A percentile compares a stretch with the other conserved stretches of the same genome.
Evolutionary conservation across 2,113 vertebrate species (phyloP).

Genomic region (Neotragus pygmaeus): DNA sequence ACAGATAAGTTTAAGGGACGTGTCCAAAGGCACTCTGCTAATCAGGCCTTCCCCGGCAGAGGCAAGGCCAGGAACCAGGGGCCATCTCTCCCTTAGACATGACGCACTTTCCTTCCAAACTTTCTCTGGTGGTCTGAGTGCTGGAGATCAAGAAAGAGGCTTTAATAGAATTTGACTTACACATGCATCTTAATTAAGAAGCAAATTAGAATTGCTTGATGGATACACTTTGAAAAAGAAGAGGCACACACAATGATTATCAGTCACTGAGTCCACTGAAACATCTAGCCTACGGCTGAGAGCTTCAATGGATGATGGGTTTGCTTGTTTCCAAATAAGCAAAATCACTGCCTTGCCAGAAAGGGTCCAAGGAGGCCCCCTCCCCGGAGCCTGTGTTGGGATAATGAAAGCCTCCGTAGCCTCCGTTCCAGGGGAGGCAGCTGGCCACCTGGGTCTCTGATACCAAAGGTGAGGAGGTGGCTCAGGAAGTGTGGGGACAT

Average conservation of each 20-base stretch:
- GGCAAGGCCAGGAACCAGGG: neutral
- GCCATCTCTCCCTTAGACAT: neutral
- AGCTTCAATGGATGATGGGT: neutral
- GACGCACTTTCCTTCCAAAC: neutral
- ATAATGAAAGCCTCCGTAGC: neutral
- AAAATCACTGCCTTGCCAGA: neutral
- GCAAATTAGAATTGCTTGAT: slow-evolving; percentile 45
- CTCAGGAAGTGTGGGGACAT: neutral
- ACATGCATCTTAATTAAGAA: slow-evolving; percentile 64
- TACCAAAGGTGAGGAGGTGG: neutral
- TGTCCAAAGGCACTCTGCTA: neutral
- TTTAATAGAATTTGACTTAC: slow-evolving; percentile 54
- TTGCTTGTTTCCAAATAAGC: neutral
- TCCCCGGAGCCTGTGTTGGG: neutral
- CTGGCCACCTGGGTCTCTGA: neutral
- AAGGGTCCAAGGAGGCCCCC: neutral
- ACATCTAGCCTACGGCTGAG: neutral
- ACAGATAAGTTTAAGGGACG: neutral
- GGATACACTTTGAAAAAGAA: slow-evolving; percentile 9
- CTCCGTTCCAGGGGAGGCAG: neutral
- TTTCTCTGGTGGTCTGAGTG: slow-evolving; percentile 2
- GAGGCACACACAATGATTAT: neutral
- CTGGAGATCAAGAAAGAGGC: neutral
- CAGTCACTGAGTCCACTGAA: neutral
- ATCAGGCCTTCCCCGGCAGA: neutral